A percentile compares a stretch with the other conserved stretches of the same genome.
Evolutionary conservation across 2,888 invertebrate genomes (phyloP).

Genomic region (Liopterus haemorrhoidalis): DNA sequence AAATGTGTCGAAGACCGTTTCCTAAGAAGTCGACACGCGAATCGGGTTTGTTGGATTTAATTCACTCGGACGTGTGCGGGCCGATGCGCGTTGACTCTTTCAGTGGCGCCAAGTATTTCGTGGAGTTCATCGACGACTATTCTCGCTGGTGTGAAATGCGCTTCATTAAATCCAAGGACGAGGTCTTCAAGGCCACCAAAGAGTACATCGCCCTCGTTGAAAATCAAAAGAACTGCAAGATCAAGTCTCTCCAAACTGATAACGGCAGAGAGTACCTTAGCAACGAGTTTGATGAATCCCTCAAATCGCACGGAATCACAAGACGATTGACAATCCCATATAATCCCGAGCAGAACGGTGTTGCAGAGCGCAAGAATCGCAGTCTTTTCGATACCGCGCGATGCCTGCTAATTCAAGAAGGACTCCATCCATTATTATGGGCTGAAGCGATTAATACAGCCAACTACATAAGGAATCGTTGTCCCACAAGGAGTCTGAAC

Average conservation of each 20-base stretch:
- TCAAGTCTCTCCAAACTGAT: slow-evolving; percentile 28
- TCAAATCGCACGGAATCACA: slow-evolving; percentile 26
- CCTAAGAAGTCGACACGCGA: too few species aligned
- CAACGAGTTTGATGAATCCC: slow-evolving; percentile 23
- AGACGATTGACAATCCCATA: slow-evolving; percentile 26
- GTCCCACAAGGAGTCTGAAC: too few species aligned
- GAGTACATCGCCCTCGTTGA: slow-evolving; percentile 3
- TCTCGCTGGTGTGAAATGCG: slow-evolving; percentile 10
- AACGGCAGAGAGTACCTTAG: slow-evolving; percentile 30
- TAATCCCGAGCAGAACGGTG: slow-evolving; percentile 30
- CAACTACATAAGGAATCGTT: too few species aligned
- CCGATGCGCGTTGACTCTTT: too few species aligned
- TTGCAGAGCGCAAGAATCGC: slow-evolving; percentile 26
- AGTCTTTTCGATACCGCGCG: too few species aligned
- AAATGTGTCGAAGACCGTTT: too few species aligned
- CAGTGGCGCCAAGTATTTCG: slow-evolving; percentile 27
- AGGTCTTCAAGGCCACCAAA: slow-evolving; percentile 1
- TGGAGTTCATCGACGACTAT: slow-evolving; percentile 30
- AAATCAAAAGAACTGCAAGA: slow-evolving; percentile 15
- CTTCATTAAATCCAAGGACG: slow-evolving; percentile 12
- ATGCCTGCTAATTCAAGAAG: too few species aligned
- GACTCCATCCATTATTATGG: too few species aligned
- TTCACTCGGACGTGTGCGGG: too few species aligned
- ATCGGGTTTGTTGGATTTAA: too few species aligned
- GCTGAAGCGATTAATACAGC: too few species aligned